Evolutionary conservation across 2,888 invertebrate species (phyloP), one percentile per base, ranked within the genome.

Genomic region (Lasius platythorax): DNA sequence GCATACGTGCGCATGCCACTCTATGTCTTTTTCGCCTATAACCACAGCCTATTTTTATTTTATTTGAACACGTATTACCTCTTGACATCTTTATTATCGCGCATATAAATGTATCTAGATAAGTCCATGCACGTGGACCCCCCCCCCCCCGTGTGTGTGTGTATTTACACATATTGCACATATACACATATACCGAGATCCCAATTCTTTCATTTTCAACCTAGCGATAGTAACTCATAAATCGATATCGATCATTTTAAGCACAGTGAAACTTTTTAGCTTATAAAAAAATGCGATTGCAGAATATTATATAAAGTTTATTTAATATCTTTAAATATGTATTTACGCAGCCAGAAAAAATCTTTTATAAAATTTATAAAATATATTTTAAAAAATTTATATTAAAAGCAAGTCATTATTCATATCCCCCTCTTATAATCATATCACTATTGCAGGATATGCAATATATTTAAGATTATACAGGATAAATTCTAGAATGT

Each of bases 61-160:
- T 70, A 70, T 78, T 78, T 30, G 43, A 43, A 11, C 72, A 70
- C 58, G 33, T 70, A 58, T 61, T 58, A 58, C 58, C 43, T 72
- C 43, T 46, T 79, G 72, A 72, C 43, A 79, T 70, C 11, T 79
- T 79, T 79, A 72, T 43, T 68, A 78, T 58, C 33, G 43, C 30
- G 15, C 12, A 6, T 61, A 18, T 70, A 30, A 68, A 70, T 23
- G 40, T 61, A 68, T 68, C 58, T 70, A 30, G 40, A 78, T 53
- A 37, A 43, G 28, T 78, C n/a, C 28, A 53, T 43, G 56, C 15
- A 40, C 70, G 6, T 56, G 30, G 58, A 75, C 37, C n/a, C 23
- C 23, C 23, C 23, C 23, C 23, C 23, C 23, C 23, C 23, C 23
- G 23, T 23, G 23, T 23, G 23, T 75, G 33, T n/a, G 6, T 75